A percentile compares a stretch with the other conserved stretches of the same genome.
Conservation (phyloP, 2,797 vertebrate species). For the Darevskia nairensis region DNA sequence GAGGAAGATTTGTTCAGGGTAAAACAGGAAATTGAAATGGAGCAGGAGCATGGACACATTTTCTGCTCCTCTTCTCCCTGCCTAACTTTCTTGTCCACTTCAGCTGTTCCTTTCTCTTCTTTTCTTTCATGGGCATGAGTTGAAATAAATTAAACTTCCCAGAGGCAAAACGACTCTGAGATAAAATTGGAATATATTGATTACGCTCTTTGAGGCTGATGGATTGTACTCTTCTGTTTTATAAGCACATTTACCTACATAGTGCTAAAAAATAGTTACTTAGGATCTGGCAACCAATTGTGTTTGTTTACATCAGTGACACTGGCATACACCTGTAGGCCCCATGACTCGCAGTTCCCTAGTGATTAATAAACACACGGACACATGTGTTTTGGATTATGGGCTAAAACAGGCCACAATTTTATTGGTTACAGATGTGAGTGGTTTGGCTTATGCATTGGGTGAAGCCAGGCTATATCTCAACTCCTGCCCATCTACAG, state of each 20-base stretch:
- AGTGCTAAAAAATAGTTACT: slow-evolving; percentile 75
- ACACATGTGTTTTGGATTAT: too few species aligned
- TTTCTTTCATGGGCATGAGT: slow-evolving; percentile 76
- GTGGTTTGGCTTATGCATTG: too few species aligned
- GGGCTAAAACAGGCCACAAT: too few species aligned
- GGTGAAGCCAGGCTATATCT: too few species aligned
- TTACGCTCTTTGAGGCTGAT: slow-evolving; percentile 81
- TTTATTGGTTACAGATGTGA: too few species aligned
- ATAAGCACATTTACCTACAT: slow-evolving; percentile 81
- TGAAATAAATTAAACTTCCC: slow-evolving; percentile 84
- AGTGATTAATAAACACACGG: too few species aligned
- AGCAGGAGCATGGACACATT: slow-evolving; percentile 61
- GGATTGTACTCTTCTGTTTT: slow-evolving; percentile 77
- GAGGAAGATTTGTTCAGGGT: slow-evolving; percentile 75
- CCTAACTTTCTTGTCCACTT: not conserved
- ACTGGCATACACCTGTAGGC: slow-evolving; percentile 63
- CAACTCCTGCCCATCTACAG: too few species aligned
- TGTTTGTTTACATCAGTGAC: slow-evolving; percentile 75
- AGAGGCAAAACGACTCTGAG: slow-evolving; percentile 74
- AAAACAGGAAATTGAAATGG: slow-evolving; percentile 79
- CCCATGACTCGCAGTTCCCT: too few species aligned
- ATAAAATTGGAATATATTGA: slow-evolving; percentile 83
- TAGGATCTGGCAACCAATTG: slow-evolving; percentile 70
- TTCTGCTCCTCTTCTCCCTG: slow-evolving; percentile 71
- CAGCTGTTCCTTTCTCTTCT: slow-evolving; percentile 75